phyloP scores from a whole-genome alignment of 1,140 invertebrate species.

The Zaprionus inermis region DNA sequence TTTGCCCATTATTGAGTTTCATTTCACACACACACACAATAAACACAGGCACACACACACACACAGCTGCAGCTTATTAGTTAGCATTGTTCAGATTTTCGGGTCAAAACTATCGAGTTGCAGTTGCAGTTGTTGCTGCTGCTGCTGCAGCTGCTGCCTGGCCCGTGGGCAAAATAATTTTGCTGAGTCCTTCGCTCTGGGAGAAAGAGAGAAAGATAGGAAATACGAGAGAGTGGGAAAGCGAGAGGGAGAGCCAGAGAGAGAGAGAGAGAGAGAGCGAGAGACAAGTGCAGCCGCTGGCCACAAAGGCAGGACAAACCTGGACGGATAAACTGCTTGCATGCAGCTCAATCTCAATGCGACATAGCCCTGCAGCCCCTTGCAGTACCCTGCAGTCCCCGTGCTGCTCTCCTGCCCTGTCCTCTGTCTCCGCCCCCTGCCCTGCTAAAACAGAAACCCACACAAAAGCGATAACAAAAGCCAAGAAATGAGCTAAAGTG shows the following conservation, averaged over 20 bases:
- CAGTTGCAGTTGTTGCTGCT: slow-evolving; percentile 22
- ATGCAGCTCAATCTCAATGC: slow-evolving; percentile 4
- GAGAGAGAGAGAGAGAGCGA: not conserved
- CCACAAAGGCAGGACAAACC: slow-evolving; percentile 10
- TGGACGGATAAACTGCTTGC: not conserved
- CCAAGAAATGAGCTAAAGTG: slow-evolving; percentile 81
- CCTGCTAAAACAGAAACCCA: slow-evolving; percentile 42
- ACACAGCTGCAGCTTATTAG: slow-evolving; percentile 39
- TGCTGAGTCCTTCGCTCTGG: slow-evolving; percentile 43
- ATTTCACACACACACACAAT: slow-evolving; percentile 21
- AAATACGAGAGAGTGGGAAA: not conserved
- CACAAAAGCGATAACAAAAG: slow-evolving; percentile 82
- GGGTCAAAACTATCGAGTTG: slow-evolving; percentile 52
- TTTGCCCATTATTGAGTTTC: slow-evolving; percentile 46
- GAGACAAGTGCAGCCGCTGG: slow-evolving; percentile 33
- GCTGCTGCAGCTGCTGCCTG: slow-evolving; percentile 31
- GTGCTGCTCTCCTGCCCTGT: too few species aligned
- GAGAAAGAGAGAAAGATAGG: not conserved
- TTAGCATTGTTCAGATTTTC: slow-evolving; percentile 53
- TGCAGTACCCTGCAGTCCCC: not conserved
- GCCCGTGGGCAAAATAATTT: slow-evolving; percentile 42
- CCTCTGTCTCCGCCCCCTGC: not conserved
- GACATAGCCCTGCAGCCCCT: not conserved
- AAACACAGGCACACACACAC: not conserved
- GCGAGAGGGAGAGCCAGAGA: not conserved